These are phyloP conservation scores for Gryon sp. DNA, from an alignment of 1,140 invertebrate genomes.

Conservation along the genomic window DNA sequence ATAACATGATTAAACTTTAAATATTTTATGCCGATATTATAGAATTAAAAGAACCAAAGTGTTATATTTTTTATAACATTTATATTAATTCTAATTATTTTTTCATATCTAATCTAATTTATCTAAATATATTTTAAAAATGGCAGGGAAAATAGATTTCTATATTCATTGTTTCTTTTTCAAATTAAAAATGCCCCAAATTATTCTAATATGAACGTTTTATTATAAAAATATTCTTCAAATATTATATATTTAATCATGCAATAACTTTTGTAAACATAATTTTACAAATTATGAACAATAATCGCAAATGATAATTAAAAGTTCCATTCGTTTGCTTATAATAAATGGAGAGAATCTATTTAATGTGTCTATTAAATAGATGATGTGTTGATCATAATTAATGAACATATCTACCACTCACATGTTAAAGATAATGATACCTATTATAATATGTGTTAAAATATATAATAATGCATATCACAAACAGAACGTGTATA, in stretches of 20 bases:
- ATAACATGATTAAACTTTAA: no score
- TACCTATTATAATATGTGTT: constrained; percentile 34
- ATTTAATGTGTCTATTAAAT: constrained; percentile 47
- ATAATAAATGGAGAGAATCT: constrained; percentile 45
- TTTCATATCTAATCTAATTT: no score
- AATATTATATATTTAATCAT: constrained; percentile 41
- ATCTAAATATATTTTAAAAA: no score
- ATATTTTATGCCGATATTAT: no score
- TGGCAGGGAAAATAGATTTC: no score
- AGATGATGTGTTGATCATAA: constrained; percentile 27
- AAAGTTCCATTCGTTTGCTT: no score
- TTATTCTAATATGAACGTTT: constrained; percentile 31
- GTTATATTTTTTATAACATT: no score
- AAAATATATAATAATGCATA: constrained; percentile 53
- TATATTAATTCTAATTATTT: no score
- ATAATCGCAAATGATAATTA: no score
- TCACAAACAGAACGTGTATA: constrained; percentile 49
- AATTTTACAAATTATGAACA: constrained; percentile 49
- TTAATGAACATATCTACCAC: constrained; percentile 29
- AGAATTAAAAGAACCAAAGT: no score
- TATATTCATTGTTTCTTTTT: not conserved
- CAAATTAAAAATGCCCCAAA: no score
- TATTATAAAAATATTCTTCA: constrained; percentile 49
- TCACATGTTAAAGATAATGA: constrained; percentile 33
- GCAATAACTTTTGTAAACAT: constrained; percentile 48